A percentile compares a stretch with the other conserved stretches of the same genome.
phyloP scores from a whole-genome alignment of 1,140 invertebrate genomes.

The Lasioglossum albipes region DNA sequence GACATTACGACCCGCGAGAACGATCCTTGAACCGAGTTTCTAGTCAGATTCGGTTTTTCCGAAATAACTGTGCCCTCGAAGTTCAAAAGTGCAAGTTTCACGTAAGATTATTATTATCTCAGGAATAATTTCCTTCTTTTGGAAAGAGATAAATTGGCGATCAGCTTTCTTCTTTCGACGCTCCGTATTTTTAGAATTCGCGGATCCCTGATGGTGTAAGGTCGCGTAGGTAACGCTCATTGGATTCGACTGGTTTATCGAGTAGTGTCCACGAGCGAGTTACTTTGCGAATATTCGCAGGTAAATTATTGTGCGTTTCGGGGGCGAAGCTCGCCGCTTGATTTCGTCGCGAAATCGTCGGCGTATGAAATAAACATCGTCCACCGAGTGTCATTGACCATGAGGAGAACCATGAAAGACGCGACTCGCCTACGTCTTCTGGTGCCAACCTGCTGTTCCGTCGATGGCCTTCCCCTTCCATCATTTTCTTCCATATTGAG shows the following conservation, averaged over 20 bases:
- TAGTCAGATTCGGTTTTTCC: not conserved
- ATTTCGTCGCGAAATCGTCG: constrained; percentile 18
- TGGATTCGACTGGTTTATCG: constrained; percentile 29
- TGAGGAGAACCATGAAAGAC: constrained; percentile 33
- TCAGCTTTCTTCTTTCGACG: not conserved
- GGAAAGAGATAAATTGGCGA: not conserved
- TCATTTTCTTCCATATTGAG: no score
- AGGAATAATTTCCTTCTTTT: not conserved
- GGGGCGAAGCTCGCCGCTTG: not conserved
- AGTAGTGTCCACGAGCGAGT: constrained; percentile 1
- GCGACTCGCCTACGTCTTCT: constrained; percentile 35
- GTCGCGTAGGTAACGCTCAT: constrained; percentile 8
- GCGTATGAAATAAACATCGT: constrained; percentile 32
- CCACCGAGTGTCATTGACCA: constrained; percentile 45
- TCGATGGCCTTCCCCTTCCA: not conserved
- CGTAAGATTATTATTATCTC: no score
- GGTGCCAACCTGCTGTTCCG: constrained; percentile 35
- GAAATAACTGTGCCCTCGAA: not conserved
- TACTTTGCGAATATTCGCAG: not conserved
- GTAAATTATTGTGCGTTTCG: constrained; percentile 26
- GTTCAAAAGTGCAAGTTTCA: no score
- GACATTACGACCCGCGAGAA: constrained; percentile 20
- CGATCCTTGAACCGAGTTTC: constrained; percentile 1
- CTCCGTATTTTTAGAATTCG: constrained; percentile 3
- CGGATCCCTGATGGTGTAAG: not conserved